Conservation (phyloP, 2,113 vertebrate genomes). For the Anarhynchus alexandrinus region DNA sequence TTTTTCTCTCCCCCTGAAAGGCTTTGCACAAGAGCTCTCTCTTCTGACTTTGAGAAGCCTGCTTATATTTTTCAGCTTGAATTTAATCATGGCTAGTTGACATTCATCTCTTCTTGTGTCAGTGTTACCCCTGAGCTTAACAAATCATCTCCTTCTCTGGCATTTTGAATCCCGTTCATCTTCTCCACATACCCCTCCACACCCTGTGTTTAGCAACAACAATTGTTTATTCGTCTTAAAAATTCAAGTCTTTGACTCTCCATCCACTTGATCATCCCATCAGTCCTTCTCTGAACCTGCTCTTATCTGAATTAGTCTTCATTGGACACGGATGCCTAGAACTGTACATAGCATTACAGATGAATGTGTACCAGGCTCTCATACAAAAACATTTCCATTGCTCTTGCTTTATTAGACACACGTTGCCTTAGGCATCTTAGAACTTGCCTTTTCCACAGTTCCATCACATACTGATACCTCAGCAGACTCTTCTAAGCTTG, state of each 20-base stretch:
- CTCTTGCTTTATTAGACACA: conserved; percentile 6
- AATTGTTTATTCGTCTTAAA: background rate
- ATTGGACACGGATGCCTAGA: background rate
- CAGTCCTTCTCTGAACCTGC: background rate
- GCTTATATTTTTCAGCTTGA: background rate
- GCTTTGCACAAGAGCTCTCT: background rate
- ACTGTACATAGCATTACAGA: background rate
- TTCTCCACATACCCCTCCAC: background rate
- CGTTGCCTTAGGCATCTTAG: rapidly evolving
- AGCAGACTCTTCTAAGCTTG: too few species aligned
- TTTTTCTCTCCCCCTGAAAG: background rate
- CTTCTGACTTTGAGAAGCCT: background rate
- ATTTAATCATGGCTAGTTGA: background rate
- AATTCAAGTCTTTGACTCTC: background rate
- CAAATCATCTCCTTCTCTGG: background rate
- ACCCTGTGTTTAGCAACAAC: background rate
- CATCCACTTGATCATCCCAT: background rate
- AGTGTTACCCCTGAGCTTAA: background rate
- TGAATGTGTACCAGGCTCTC: background rate
- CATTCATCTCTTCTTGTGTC: background rate
- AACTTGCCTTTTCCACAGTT: background rate
- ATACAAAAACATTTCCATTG: conserved; percentile 4
- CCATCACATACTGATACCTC: background rate
- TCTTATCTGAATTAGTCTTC: background rate
- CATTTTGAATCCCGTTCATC: conserved; percentile 26